phyloP scores from a whole-genome alignment of 2,888 invertebrate genomes.

The Ophioninae sp. region DNA sequence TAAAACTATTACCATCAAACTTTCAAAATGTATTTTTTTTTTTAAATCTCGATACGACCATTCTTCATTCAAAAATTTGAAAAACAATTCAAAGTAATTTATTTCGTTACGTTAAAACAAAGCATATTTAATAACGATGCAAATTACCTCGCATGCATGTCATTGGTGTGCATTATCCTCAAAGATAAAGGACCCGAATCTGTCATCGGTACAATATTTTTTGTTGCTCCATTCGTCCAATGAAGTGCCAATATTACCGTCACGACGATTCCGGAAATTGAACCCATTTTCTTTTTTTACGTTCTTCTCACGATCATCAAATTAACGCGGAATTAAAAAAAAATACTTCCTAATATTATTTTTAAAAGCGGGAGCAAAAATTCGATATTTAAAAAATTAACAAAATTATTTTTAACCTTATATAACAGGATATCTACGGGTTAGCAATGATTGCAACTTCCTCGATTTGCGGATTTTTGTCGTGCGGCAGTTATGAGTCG shows the following conservation, averaged over 20 bases:
- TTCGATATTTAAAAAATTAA: background rate
- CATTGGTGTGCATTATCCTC: conserved; percentile 93
- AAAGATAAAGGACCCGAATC: conserved; percentile 83
- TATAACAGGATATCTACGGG: background rate
- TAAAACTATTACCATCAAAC: too few relatives aligned
- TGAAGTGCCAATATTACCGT: conserved; percentile 37
- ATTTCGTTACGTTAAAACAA: background rate
- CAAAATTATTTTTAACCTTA: background rate
- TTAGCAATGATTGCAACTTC: background rate
- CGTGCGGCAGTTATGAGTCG: background rate
- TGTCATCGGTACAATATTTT: conserved; percentile 66
- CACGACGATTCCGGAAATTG: conserved; percentile 4
- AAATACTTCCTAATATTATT: background rate
- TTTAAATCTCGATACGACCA: too few relatives aligned
- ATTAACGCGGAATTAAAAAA: background rate
- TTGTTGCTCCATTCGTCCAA: conserved; percentile 44
- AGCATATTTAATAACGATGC: background rate
- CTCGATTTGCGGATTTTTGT: background rate
- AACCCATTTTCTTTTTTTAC: conserved; percentile 26
- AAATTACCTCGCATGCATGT: conserved; percentile 89
- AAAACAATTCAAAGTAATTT: background rate
- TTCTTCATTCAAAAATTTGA: too few relatives aligned
- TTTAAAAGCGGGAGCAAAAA: background rate
- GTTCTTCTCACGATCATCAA: background rate
- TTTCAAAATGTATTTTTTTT: too few relatives aligned